Evolutionary conservation across 1,140 invertebrate species (phyloP).

Genomic region (Chironomus striatipennis): DNA sequence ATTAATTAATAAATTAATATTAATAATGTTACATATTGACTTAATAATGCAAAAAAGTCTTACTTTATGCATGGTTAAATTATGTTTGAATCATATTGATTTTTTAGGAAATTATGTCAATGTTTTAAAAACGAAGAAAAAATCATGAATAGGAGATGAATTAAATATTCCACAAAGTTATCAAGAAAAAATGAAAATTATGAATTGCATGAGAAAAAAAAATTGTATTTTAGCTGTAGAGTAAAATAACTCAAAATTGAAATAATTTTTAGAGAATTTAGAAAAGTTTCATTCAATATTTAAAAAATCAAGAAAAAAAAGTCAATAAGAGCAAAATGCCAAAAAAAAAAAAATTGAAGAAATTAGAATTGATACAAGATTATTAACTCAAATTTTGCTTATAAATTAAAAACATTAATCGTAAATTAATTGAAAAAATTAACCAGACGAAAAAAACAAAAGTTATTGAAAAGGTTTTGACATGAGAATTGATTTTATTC

Average conservation of each 20-base stretch:
- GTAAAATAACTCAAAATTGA: not conserved
- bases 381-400: not conserved
- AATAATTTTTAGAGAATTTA: not conserved
- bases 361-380: not conserved
- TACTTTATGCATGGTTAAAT: not conserved
- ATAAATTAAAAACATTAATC: not conserved
- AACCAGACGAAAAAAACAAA: too few species aligned
- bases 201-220: not conserved
- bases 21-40: not conserved
- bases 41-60: not conserved
- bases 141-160: not conserved
- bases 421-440: not conserved
- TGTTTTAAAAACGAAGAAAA: not conserved
- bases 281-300: not conserved
- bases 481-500: not conserved
- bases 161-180: not conserved
- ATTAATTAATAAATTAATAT: not conserved
- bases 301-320: not conserved
- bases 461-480: not conserved
- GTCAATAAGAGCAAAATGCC: constrained; percentile 7
- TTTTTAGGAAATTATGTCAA: not conserved
- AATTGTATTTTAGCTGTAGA: not conserved
- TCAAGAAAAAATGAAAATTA: not conserved
- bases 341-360: constrained; percentile 14
- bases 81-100: constrained; percentile 14